Evolutionary conservation across 2,797 vertebrate species (phyloP).

Genomic region (Coluber constrictor): DNA sequence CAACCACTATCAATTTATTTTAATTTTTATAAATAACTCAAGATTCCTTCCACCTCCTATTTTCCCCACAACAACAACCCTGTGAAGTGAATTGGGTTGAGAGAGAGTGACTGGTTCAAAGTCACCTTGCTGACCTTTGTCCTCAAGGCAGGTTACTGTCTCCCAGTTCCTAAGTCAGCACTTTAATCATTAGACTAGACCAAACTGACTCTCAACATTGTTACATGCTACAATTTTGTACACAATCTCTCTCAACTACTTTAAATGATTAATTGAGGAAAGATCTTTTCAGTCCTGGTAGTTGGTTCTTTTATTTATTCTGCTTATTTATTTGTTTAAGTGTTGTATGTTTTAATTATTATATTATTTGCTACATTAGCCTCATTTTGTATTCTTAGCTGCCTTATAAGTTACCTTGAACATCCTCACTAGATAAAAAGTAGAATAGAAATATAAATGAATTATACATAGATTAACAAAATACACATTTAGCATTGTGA

Average conservation of each 20-base stretch:
- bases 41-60: neutral
- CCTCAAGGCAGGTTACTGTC: neutral
- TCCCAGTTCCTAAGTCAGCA: neutral
- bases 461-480: neutral
- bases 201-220: neutral
- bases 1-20: neutral
- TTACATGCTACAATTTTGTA: neutral
- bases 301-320: neutral
- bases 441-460: neutral
- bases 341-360: neutral
- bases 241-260: neutral
- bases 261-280: neutral
- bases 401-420: neutral
- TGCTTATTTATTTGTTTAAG: neutral
- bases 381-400: neutral
- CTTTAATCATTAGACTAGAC: neutral
- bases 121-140: neutral
- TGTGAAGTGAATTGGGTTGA: neutral
- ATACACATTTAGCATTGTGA: neutral
- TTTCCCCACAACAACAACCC: neutral
- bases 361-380: neutral
- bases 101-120: neutral
- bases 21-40: neutral
- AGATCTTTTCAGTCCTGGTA: neutral
- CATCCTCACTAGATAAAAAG: neutral